Percentiles rank a stretch among this genome's conserved stretches.
phyloP scores from a whole-genome alignment of 2,888 invertebrate genomes.

The Apamea epomidion region DNA sequence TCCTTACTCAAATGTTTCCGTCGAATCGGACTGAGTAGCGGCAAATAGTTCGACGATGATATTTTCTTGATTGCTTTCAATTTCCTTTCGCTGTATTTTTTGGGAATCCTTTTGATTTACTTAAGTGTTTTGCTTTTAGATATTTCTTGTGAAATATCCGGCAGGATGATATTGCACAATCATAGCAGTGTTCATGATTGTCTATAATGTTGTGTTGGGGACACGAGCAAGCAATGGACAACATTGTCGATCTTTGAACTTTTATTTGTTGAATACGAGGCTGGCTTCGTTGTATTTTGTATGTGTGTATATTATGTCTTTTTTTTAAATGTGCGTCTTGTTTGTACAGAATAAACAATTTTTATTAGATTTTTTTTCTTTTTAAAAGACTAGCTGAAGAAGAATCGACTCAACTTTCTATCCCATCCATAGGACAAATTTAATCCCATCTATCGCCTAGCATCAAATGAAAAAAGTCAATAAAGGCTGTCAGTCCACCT shows the following conservation, averaged over 20 bases:
- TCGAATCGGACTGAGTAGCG: constrained; percentile 55
- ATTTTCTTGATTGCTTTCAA: constrained; percentile 62
- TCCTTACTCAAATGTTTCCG: constrained; percentile 64
- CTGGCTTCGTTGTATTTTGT: not conserved
- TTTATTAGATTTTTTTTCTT: not conserved
- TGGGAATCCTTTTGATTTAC: constrained; percentile 5
- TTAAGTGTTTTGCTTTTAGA: constrained; percentile 22
- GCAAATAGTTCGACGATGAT: constrained; percentile 57
- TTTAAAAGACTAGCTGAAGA: not conserved
- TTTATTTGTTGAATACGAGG: not conserved
- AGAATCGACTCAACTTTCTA: constrained; percentile 2
- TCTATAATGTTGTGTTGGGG: not conserved
- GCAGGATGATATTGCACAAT: not conserved
- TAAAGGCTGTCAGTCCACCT: constrained; percentile 45
- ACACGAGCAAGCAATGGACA: not conserved
- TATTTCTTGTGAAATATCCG: constrained; percentile 7
- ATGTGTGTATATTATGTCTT: not conserved
- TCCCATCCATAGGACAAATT: not conserved
- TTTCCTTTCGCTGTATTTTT: constrained; percentile 58
- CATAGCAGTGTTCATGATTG: not conserved
- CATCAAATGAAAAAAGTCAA: constrained; percentile 53
- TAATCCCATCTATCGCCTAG: constrained; percentile 25
- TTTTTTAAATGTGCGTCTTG: not conserved
- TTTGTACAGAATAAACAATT: not conserved
- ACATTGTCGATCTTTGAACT: not conserved